Evolutionary conservation across 2,797 vertebrate genomes (phyloP).

Genomic region (Macropus fuliginosus): DNA sequence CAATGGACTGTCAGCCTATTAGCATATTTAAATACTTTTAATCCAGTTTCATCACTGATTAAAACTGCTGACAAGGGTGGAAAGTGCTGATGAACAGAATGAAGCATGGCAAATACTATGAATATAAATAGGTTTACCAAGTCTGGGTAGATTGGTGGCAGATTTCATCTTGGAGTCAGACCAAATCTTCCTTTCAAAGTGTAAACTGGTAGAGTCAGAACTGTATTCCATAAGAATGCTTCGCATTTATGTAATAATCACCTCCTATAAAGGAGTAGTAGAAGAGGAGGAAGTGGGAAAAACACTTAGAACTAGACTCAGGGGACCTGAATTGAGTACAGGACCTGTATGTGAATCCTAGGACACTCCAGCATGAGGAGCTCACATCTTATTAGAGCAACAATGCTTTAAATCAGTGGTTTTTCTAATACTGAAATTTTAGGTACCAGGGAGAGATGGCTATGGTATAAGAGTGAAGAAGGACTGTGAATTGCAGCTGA

Average conservation of each 20-base stretch:
- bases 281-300: background rate
- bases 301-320: background rate
- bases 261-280: background rate
- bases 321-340: background rate
- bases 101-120: slow-evolving; percentile 18
- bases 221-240: background rate
- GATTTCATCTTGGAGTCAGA: background rate
- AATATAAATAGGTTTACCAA: slow-evolving; percentile 2
- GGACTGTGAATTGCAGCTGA: background rate
- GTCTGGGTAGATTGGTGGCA: background rate
- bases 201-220: background rate
- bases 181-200: background rate
- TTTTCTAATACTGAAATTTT: background rate
- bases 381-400: background rate
- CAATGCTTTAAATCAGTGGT: background rate
- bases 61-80: slow-evolving; percentile 76
- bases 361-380: background rate
- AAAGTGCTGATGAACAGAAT: slow-evolving; percentile 64
- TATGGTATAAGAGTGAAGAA: background rate
- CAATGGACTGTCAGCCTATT: slow-evolving; percentile 71
- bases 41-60: slow-evolving; percentile 80
- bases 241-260: background rate
- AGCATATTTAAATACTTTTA: slow-evolving; percentile 82
- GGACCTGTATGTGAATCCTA: background rate
- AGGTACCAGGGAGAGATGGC: background rate